A percentile compares a stretch with the other conserved stretches of the same genome.
Conservation (phyloP, 2,113 vertebrate genomes). For the Tupaia chinensis region DNA sequence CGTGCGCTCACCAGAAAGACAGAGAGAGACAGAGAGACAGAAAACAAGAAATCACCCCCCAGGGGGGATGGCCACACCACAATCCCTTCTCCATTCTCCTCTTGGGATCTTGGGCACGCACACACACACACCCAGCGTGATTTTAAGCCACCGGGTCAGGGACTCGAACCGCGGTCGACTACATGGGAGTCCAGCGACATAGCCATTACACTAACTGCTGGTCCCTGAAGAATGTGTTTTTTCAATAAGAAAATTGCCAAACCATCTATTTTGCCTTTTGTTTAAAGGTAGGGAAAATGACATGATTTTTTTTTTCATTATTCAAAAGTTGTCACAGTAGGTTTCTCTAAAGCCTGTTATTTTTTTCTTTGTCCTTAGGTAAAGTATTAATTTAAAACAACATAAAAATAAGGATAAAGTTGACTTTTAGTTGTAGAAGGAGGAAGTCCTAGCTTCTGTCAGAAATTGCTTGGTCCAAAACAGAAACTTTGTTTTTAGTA, state of each 20-base stretch:
- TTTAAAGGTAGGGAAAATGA: not conserved
- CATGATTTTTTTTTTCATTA: not conserved
- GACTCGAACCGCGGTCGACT: no score
- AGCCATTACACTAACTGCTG: no score
- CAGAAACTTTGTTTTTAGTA: not conserved
- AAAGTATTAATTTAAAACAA: not conserved
- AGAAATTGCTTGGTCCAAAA: not conserved
- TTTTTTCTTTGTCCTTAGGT: not conserved
- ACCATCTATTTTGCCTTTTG: not conserved
- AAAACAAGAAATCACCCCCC: no score
- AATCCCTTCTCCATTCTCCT: no score
- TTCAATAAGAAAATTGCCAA: not conserved
- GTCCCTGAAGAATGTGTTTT: not conserved
- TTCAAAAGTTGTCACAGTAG: not conserved
- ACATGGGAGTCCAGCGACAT: no score
- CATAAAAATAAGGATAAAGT: not conserved
- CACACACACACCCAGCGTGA: no score
- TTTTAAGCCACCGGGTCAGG: no score
- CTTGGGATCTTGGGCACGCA: no score
- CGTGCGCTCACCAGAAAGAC: no score
- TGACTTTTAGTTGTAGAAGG: not conserved
- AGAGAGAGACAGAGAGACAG: no score
- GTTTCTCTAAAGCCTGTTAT: not conserved
- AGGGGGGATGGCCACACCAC: no score
- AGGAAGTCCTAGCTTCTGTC: not conserved